Conservation (phyloP, 2,888 invertebrate genomes). For the Philereme transversata region DNA sequence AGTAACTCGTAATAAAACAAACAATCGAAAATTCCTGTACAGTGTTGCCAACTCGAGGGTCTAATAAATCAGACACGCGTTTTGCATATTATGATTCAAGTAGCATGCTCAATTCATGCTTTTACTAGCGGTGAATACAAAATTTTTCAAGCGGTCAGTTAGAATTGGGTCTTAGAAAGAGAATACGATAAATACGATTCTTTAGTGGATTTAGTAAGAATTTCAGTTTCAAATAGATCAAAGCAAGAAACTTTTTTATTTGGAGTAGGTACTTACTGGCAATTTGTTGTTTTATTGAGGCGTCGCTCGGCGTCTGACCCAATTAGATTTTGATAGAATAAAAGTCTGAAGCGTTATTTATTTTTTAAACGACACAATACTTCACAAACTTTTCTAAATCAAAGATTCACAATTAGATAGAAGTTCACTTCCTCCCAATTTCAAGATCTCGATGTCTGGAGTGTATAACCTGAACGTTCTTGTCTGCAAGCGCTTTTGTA, state of each 20-base stretch:
- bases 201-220: not conserved
- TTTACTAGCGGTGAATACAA: conserved; percentile 31
- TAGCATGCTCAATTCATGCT: conserved; percentile 31
- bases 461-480: conserved; percentile 39
- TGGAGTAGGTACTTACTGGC: not conserved
- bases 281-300: not conserved
- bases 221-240: not conserved
- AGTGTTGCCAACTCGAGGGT: conserved; percentile 46
- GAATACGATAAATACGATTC: conserved; percentile 3
- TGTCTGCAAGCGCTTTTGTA: conserved; percentile 44
- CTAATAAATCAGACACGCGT: conserved; percentile 44
- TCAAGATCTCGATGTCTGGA: conserved; percentile 39
- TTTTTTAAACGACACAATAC: conserved; percentile 6
- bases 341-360: not conserved
- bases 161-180: conserved; percentile 16
- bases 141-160: conserved; percentile 19
- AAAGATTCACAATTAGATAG: conserved; percentile 18
- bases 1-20: conserved; percentile 36
- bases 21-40: conserved; percentile 43
- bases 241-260: not conserved
- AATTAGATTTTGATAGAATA: not conserved
- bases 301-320: too few relatives aligned
- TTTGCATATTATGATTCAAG: conserved; percentile 45
- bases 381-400: conserved; percentile 30
- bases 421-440: conserved; percentile 28